Evolutionary conservation across 2,888 invertebrate species (phyloP), one percentile per base, ranked within the genome.

Genomic region (Leucoma salicis): DNA sequence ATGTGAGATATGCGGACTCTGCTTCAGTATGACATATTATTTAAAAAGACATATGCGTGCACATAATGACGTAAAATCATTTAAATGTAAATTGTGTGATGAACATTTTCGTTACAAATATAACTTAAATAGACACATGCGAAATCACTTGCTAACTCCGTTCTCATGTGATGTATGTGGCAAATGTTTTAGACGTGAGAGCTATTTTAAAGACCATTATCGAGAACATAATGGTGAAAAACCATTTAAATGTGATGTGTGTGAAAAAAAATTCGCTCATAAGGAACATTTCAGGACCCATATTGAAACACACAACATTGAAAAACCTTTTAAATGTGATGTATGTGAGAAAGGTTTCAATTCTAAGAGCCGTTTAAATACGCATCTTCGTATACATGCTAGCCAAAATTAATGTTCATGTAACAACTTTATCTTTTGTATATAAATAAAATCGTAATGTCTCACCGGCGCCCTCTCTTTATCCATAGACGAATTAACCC

Each of bases 181-280:
- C 0, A 36, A 40, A n/a, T 14, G 29, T 29, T 35, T 39, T 7
- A 46, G 18, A 24, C 25, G 11, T 1, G 33, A 25, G 10, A 24
- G 28, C 15, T n/a, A 18, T 10, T 14, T 40, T 10, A 40, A 31
- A 13, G 31, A 8, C 7, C 45, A 45, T 16, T 14, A 27, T n/a
- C 18, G 29, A 3, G 31, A 14, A 24, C 45, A 45, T 11, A 45
- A 36, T n/a, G 40, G 37, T 14, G 33, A 34, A 14, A 45, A 41
- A 36, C 45, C 45, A 0, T 41, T 8, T 33, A 3, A 15, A 8
- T 45, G 45, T 36, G 16, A 36, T 14, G n/a, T 29, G 8, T 45
- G 45, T 16, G 11, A 2, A 12, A 36, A 24, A 14, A 3, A 14
- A n/a, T 35, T 39, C 4, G 11, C 21, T 15, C 15, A 21, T 15